These are phyloP conservation scores for Eueides isabella DNA, from an alignment of 1,140 invertebrate species.

Conservation along the genomic window DNA sequence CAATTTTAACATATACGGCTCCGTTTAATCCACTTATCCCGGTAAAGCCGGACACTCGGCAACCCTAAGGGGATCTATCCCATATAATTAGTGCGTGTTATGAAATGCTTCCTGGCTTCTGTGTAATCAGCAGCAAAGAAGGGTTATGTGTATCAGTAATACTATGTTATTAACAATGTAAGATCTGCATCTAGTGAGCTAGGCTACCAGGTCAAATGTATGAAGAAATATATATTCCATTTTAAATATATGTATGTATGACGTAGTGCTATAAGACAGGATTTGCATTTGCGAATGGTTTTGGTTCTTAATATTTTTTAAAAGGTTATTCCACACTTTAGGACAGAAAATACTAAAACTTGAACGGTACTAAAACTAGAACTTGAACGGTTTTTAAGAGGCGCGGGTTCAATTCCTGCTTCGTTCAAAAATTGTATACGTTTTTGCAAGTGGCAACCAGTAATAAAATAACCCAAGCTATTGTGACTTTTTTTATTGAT, in stretches of 20 bases:
- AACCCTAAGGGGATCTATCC: slow-evolving; percentile 30
- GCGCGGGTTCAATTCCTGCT: too few species aligned
- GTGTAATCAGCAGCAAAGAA: slow-evolving; percentile 36
- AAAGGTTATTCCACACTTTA: too few species aligned
- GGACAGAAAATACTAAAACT: too few species aligned
- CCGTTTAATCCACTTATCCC: slow-evolving; percentile 7
- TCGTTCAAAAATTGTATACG: too few species aligned
- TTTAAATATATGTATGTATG: background rate
- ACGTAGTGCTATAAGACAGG: background rate
- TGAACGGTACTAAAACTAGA: too few species aligned
- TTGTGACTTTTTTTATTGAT: too few species aligned
- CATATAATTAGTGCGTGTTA: slow-evolving; percentile 44
- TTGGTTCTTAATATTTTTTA: too few species aligned
- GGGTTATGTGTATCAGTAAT: slow-evolving; percentile 31
- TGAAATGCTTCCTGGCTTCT: slow-evolving; percentile 43
- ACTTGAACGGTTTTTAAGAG: too few species aligned
- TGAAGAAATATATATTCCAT: background rate
- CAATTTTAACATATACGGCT: background rate
- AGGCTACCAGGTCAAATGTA: slow-evolving; percentile 4
- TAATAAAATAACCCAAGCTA: too few species aligned
- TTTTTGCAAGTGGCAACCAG: too few species aligned
- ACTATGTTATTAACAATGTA: slow-evolving; percentile 30
- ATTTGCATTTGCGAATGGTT: too few species aligned
- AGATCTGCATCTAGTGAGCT: slow-evolving; percentile 21
- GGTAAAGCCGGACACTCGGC: background rate